These are phyloP conservation scores for Tetrao urogallus DNA, from an alignment of 2,113 vertebrate species.

Conservation along the genomic window DNA sequence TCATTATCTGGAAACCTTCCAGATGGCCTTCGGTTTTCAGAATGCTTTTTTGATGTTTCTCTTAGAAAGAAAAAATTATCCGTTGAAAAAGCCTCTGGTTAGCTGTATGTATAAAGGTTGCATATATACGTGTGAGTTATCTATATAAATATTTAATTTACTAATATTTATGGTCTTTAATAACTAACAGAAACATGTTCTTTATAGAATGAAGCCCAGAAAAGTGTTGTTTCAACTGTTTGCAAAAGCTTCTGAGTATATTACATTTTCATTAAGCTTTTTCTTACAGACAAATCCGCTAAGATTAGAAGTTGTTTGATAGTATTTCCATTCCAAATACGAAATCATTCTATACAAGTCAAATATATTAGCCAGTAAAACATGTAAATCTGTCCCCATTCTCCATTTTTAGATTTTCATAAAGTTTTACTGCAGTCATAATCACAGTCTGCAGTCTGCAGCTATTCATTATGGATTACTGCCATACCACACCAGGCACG, in stretches of 20 bases:
- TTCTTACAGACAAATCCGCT: neutral
- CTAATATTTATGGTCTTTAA: neutral
- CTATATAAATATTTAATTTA: neutral
- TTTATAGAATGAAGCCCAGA: neutral
- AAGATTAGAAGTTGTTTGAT: neutral
- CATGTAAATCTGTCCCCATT: neutral
- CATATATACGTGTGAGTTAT: neutral
- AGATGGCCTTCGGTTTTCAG: neutral
- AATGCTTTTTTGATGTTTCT: neutral
- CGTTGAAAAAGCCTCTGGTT: neutral
- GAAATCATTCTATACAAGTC: neutral
- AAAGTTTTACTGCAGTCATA: neutral
- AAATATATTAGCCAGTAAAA: neutral
- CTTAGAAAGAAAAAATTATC: neutral
- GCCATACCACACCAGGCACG: neutral
- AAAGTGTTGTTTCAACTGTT: neutral
- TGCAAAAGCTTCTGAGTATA: neutral
- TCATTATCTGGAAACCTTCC: neutral
- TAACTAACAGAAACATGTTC: neutral
- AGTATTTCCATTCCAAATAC: slow-evolving; percentile 6
- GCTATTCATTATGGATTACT: neutral
- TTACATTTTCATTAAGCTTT: neutral
- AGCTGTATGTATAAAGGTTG: neutral
- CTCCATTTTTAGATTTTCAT: neutral
- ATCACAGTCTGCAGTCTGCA: neutral